Evolutionary conservation across 1,140 invertebrate species (phyloP).

Genomic region (Danaus melanippus): DNA sequence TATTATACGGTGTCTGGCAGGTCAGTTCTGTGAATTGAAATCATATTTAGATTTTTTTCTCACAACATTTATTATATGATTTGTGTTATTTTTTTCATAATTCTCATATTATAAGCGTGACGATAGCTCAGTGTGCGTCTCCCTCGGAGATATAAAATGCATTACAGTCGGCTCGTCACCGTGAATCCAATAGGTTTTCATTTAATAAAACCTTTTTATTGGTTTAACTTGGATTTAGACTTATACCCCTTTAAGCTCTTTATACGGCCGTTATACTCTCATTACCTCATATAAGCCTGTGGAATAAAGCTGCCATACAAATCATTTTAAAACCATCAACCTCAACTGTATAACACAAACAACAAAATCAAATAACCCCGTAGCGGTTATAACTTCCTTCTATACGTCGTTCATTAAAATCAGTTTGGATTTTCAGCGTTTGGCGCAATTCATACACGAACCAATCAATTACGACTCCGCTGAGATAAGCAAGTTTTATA

Average conservation of each 20-base stretch:
- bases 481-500: slow-evolving; percentile 14
- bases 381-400: slow-evolving; percentile 5
- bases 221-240: slow-evolving; percentile 66
- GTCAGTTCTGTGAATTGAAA: no score
- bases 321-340: neutral
- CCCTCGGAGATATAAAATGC: slow-evolving; percentile 41
- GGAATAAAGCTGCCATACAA: slow-evolving; percentile 12
- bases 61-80: neutral
- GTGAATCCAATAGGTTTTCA: slow-evolving; percentile 66
- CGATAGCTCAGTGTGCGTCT: slow-evolving; percentile 24
- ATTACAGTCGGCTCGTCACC: slow-evolving; percentile 38
- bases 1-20: no score
- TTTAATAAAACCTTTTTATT: slow-evolving; percentile 69
- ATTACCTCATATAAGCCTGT: slow-evolving; percentile 17
- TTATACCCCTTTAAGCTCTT: slow-evolving; percentile 44
- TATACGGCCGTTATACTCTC: slow-evolving; percentile 25
- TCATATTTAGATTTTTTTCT: no score
- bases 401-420: slow-evolving; percentile 23
- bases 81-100: slow-evolving; percentile 1
- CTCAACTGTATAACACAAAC: no score
- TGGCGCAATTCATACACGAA: slow-evolving; percentile 24
- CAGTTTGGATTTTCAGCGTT: slow-evolving; percentile 15
- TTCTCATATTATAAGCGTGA: slow-evolving; percentile 5
- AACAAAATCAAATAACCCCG: slow-evolving; percentile 1
- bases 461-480: slow-evolving; percentile 18